These are phyloP conservation scores for Melikaiella ostensackeni DNA, from an alignment of 2,888 invertebrate species.

Conservation along the genomic window DNA sequence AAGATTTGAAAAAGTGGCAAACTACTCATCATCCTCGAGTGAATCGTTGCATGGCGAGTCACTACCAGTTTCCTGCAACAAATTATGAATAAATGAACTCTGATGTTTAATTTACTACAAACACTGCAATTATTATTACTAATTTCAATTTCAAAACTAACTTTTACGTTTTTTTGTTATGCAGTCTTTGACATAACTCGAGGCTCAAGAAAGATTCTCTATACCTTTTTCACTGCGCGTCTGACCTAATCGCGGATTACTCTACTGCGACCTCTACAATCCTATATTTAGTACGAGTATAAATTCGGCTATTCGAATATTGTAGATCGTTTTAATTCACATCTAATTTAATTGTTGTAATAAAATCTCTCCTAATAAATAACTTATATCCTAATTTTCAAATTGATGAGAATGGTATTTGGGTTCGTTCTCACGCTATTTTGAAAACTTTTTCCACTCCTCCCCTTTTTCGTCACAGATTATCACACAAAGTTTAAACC, in stretches of 20 bases:
- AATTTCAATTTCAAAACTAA: neutral
- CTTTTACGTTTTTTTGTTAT: neutral
- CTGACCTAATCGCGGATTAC: conserved; percentile 8
- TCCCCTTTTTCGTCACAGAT: no score
- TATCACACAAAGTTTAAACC: no score
- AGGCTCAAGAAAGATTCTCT: neutral
- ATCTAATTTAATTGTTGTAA: no score
- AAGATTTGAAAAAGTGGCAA: neutral
- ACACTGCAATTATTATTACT: neutral
- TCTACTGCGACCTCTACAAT: neutral
- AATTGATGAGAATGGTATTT: no score
- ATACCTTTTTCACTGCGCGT: neutral
- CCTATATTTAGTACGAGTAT: no score
- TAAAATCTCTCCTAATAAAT: no score
- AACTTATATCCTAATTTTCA: no score
- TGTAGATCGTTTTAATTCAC: no score
- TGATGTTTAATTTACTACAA: neutral
- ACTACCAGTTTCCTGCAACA: neutral
- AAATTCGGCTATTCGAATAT: no score
- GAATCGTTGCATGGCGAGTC: neutral
- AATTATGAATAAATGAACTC: neutral
- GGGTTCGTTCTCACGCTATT: no score
- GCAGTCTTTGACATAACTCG: neutral
- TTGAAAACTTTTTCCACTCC: no score
- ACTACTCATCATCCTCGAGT: conserved; percentile 5